A percentile compares a stretch with the other conserved stretches of the same genome.
Evolutionary conservation across 2,113 vertebrate species (phyloP).

Genomic region (Emydura subglobosa): DNA sequence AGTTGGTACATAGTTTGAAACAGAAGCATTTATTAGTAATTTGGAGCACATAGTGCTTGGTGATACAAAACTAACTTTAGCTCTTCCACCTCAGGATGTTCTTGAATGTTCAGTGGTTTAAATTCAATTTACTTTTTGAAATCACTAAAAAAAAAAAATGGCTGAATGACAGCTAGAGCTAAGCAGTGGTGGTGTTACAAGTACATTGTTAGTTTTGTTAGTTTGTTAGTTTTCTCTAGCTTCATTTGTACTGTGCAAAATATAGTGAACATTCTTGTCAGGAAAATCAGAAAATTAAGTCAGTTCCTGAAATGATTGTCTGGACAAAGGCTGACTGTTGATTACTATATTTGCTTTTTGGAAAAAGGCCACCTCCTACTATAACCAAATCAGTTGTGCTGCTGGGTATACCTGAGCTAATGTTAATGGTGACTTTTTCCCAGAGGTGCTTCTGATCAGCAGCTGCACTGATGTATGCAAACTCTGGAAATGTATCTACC

Average conservation of each 20-base stretch:
- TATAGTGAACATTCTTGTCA: not conserved
- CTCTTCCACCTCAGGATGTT: not conserved
- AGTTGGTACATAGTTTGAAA: not conserved
- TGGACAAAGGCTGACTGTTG: not conserved
- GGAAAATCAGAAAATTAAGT: not conserved
- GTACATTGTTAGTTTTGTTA: not conserved
- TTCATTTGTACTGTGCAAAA: not conserved
- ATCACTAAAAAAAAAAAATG: not conserved
- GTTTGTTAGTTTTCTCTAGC: not conserved
- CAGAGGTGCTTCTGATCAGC: not conserved
- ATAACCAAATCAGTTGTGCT: not conserved
- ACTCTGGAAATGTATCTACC: not conserved
- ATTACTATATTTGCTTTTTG: not conserved
- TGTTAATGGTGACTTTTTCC: not conserved
- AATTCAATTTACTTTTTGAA: not conserved
- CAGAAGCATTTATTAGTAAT: not conserved
- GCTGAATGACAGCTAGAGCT: not conserved
- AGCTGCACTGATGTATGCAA: not conserved
- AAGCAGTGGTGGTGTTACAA: not conserved
- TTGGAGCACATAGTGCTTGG: not conserved
- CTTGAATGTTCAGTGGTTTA: not conserved
- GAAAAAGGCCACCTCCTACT: not conserved
- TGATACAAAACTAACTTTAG: not conserved
- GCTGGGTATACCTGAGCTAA: not conserved
- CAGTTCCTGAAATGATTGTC: not conserved